phyloP scores from a whole-genome alignment of 2,888 invertebrate species.

The Philereme vetulata region DNA sequence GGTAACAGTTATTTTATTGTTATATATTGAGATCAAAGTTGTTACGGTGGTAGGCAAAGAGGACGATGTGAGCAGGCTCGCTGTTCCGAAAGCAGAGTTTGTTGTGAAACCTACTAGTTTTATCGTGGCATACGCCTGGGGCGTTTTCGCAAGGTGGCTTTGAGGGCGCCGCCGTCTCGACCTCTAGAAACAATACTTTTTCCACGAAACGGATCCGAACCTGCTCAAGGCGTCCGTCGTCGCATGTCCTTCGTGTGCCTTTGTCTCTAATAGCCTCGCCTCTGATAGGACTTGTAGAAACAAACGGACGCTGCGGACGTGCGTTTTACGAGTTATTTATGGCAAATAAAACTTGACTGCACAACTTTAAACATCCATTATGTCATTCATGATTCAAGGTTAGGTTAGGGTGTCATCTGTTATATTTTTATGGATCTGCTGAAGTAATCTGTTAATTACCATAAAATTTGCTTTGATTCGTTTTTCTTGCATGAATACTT shows the following conservation, averaged over 20 bases:
- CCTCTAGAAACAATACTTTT: constrained; percentile 52
- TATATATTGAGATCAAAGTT: constrained; percentile 41
- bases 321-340: constrained; percentile 63
- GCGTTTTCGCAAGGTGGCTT: constrained; percentile 46
- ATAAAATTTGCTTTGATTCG: neutral
- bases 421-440: constrained; percentile 36
- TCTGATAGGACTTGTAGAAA: constrained; percentile 54
- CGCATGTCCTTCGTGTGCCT: constrained; percentile 48
- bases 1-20: constrained; percentile 40
- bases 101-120: neutral
- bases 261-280: constrained; percentile 55
- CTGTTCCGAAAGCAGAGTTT: constrained; percentile 19
- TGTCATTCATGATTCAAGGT: constrained; percentile 54
- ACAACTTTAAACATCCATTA: constrained; percentile 44
- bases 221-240: constrained; percentile 44
- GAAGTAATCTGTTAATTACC: constrained; percentile 14
- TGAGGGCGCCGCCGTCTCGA: constrained; percentile 35
- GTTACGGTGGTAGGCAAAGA: constrained; percentile 37
- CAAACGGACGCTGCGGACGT: constrained; percentile 48
- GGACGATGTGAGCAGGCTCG: constrained; percentile 34
- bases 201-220: constrained; percentile 43
- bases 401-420: constrained; percentile 42
- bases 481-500: neutral
- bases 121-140: constrained; percentile 4
- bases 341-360: constrained; percentile 60